Evolutionary conservation across 2,888 invertebrate genomes (phyloP).

Genomic region (Ormyrus nitidulus): DNA sequence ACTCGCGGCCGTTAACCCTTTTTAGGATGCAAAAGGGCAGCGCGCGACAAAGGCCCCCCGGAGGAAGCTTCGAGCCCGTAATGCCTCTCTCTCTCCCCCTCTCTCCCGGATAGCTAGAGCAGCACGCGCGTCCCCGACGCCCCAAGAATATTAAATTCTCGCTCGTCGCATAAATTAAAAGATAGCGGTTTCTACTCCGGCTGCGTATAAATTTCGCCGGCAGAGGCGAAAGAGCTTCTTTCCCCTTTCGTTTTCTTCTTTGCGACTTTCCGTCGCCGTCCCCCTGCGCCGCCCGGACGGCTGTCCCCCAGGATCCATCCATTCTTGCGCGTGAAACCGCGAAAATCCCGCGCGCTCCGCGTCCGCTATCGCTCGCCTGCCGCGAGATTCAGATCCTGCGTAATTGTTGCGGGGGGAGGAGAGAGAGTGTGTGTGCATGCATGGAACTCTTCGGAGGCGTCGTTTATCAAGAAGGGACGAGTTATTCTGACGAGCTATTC

Average conservation of each 20-base stretch:
- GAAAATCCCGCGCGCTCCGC: background rate
- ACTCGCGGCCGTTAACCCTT: conserved; percentile 63
- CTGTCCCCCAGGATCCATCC: conserved; percentile 23
- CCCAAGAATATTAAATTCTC: conserved; percentile 73
- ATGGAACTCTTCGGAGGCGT: too few species aligned
- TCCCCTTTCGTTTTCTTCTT: conserved; percentile 2
- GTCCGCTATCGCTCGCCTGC: background rate
- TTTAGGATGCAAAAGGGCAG: conserved; percentile 66
- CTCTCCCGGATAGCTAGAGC: conserved; percentile 11
- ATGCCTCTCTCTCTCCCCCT: conserved; percentile 19
- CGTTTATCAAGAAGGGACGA: too few species aligned
- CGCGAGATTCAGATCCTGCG: too few species aligned
- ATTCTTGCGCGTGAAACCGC: conserved; percentile 29
- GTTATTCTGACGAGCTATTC: too few species aligned
- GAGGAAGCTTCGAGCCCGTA: conserved; percentile 59
- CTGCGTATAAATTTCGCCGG: conserved; percentile 67
- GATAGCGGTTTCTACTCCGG: conserved; percentile 69
- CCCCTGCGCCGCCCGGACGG: too few species aligned
- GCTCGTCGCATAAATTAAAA: conserved; percentile 73
- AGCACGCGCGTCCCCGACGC: conserved; percentile 65
- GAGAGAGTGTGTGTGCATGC: too few species aligned
- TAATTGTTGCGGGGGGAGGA: too few species aligned
- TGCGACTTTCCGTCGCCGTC: background rate
- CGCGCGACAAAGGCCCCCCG: conserved; percentile 63
- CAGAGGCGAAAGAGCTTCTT: conserved; percentile 33